Evolutionary conservation across 2,113 vertebrate species (phyloP).

Genomic region (Megaleporinus macrocephalus): DNA sequence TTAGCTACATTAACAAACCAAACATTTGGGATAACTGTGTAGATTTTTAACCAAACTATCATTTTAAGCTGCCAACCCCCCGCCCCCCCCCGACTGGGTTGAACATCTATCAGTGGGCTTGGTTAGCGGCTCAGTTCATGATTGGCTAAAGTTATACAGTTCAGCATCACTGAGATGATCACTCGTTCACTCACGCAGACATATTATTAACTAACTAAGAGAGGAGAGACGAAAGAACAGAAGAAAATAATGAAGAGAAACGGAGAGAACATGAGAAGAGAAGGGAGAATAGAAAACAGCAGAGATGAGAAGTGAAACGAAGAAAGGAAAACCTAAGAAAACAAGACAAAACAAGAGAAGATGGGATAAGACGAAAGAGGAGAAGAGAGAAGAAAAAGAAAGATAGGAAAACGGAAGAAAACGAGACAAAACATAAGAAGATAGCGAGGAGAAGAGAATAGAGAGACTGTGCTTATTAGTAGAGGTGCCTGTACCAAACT

Average conservation of each 20-base stretch:
- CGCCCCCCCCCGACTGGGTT: too few relatives aligned
- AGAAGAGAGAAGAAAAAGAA: conserved; percentile 30
- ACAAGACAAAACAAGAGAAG: background rate
- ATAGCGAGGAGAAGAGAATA: conserved; percentile 24
- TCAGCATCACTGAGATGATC: background rate
- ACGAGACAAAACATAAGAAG: too few relatives aligned
- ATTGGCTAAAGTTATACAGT: background rate
- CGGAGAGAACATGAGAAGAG: too few relatives aligned
- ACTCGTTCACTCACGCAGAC: background rate
- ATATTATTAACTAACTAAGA: background rate
- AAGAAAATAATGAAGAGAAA: background rate
- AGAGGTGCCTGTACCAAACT: conserved; percentile 59
- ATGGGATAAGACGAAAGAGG: too few relatives aligned
- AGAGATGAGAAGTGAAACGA: background rate
- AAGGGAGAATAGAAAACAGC: too few relatives aligned
- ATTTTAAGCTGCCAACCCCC: too few relatives aligned
- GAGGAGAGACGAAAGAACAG: conserved; percentile 29
- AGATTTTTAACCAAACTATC: too few relatives aligned
- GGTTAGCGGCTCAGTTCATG: background rate
- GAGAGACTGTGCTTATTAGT: conserved; percentile 71
- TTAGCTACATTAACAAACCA: too few relatives aligned
- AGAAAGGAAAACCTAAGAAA: background rate
- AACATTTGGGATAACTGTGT: too few relatives aligned
- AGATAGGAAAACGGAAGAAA: background rate
- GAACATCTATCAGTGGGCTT: too few relatives aligned